Conservation (phyloP, 2,113 vertebrate genomes). For the Girardinichthys multiradiatus region DNA sequence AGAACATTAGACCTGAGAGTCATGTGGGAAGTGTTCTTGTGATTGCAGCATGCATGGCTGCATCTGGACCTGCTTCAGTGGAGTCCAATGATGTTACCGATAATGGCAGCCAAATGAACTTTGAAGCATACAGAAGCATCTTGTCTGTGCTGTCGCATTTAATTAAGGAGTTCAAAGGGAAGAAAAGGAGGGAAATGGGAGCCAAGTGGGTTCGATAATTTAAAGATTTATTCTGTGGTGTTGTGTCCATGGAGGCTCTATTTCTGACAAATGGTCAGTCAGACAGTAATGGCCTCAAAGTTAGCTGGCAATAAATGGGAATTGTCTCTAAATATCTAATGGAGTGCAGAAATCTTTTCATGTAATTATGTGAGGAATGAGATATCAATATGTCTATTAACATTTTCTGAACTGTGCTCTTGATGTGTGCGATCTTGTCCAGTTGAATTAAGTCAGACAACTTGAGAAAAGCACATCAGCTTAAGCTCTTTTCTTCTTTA, state of each 20-base stretch:
- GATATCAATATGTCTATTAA: not conserved
- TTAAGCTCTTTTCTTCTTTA: constrained; percentile 16
- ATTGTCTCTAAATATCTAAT: not conserved
- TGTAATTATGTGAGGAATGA: not conserved
- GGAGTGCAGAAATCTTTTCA: not conserved
- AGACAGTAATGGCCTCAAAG: constrained; percentile 5
- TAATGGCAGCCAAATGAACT: constrained; percentile 69
- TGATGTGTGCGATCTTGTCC: constrained; percentile 1
- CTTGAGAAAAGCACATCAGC: not conserved
- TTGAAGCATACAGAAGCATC: constrained; percentile 53
- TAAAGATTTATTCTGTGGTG: constrained; percentile 28
- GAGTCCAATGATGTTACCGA: constrained; percentile 58
- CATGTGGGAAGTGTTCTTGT: constrained; percentile 20
- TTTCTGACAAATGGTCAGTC: constrained; percentile 21
- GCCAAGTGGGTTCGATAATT: constrained; percentile 45
- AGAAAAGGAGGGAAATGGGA: constrained; percentile 43
- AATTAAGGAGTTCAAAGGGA: constrained; percentile 57
- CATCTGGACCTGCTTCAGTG: constrained; percentile 46
- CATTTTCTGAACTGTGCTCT: not conserved
- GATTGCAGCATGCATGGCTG: constrained; percentile 53
- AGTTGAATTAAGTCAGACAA: constrained; percentile 12
- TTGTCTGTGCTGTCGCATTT: constrained; percentile 59
- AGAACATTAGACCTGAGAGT: constrained; percentile 43
- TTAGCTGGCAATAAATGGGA: not conserved
- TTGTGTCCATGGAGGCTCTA: not conserved